A percentile compares a stretch with the other conserved stretches of the same genome.
phyloP scores from a whole-genome alignment of 2,888 invertebrate species.

The Caenorhabditis sinica region DNA sequence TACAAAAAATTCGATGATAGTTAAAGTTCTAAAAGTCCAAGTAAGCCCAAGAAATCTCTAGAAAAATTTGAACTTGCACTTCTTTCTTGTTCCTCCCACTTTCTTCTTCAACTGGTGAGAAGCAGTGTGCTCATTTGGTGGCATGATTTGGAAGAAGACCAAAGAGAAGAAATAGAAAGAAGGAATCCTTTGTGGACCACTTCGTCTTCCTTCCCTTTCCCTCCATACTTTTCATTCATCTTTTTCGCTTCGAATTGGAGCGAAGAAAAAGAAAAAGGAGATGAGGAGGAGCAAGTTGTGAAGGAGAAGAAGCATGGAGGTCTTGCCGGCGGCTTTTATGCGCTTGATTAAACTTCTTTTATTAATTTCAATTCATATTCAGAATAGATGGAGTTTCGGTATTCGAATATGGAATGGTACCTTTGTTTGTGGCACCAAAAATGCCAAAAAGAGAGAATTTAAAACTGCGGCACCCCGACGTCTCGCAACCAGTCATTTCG shows the following conservation, averaged over 20 bases:
- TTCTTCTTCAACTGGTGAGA: not conserved
- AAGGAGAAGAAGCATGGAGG: not conserved
- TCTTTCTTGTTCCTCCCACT: no score
- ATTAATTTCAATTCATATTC: conserved; percentile 21
- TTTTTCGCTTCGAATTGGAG: conserved; percentile 9
- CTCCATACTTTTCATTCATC: conserved; percentile 20
- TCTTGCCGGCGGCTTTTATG: not conserved
- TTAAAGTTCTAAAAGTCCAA: no score
- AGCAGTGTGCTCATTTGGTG: conserved; percentile 42
- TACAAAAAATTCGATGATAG: no score
- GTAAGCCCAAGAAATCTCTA: no score
- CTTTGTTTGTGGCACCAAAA: not conserved
- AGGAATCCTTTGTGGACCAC: conserved; percentile 60
- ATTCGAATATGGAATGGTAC: not conserved
- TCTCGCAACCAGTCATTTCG: no score
- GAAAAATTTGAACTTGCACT: no score
- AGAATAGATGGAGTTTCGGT: not conserved
- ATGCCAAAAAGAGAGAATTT: no score
- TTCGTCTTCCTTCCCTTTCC: conserved; percentile 38
- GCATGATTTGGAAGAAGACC: conserved; percentile 31
- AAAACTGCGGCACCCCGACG: no score
- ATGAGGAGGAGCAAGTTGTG: conserved; percentile 4
- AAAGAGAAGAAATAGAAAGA: conserved; percentile 7
- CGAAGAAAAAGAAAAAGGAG: conserved; percentile 3
- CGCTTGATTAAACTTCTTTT: conserved; percentile 26